Conservation (phyloP, 2,888 invertebrate genomes). For the Phyllotreta cruciferae region DNA sequence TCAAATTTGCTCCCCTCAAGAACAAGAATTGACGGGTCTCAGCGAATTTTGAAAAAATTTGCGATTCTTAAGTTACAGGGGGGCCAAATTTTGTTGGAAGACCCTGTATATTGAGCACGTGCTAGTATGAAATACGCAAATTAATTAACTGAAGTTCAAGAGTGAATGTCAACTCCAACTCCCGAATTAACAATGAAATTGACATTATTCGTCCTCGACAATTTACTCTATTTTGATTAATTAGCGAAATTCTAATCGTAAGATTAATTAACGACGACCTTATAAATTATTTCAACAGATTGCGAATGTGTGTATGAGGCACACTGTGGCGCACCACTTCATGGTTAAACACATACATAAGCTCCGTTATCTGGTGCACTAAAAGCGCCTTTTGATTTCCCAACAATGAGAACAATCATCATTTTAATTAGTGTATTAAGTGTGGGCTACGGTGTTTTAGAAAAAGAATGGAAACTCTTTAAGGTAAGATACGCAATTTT, state of each 20-base stretch:
- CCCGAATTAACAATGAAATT: too few relatives aligned
- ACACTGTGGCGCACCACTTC: not conserved
- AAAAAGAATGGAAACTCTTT: conserved; percentile 13
- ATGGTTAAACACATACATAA: too few relatives aligned
- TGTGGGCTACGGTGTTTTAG: not conserved
- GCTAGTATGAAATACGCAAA: too few relatives aligned
- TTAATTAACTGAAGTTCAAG: too few relatives aligned
- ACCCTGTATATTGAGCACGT: too few relatives aligned
- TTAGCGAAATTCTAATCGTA: not conserved
- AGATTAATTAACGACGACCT: conserved; percentile 8
- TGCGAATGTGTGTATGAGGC: not conserved
- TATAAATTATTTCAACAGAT: conserved; percentile 8
- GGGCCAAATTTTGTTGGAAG: too few relatives aligned
- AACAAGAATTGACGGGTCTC: too few relatives aligned
- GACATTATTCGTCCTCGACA: conserved; percentile 2
- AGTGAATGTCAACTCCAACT: too few relatives aligned
- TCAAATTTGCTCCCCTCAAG: too few relatives aligned
- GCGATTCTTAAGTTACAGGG: too few relatives aligned
- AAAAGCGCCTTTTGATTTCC: not conserved
- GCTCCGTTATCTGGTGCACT: not conserved
- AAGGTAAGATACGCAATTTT: conserved; percentile 5
- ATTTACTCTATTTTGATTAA: not conserved
- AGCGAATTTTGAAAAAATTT: too few relatives aligned
- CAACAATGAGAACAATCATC: too few relatives aligned
- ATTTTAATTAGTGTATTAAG: not conserved